A percentile compares a stretch with the other conserved stretches of the same genome.
phyloP scores from a whole-genome alignment of 2,888 invertebrate species.

The Synergus japonicus region DNA sequence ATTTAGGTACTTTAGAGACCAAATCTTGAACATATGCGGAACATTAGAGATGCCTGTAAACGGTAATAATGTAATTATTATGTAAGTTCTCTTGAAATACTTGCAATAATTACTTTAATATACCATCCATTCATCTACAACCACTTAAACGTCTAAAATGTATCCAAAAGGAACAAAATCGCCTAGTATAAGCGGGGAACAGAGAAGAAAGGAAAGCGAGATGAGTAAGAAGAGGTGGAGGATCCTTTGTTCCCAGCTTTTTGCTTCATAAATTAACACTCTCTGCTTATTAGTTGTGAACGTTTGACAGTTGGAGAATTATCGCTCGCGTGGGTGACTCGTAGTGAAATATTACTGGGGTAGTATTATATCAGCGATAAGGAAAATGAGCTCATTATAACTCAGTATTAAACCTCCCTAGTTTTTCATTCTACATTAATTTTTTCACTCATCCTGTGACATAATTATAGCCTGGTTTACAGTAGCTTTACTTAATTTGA shows the following conservation, averaged over 20 bases:
- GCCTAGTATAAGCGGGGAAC: constrained; percentile 40
- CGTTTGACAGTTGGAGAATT: constrained; percentile 45
- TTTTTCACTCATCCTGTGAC: background rate
- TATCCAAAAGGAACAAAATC: constrained; percentile 1
- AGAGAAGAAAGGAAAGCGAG: constrained; percentile 48
- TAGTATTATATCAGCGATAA: constrained; percentile 10
- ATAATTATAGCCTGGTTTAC: too few relatives aligned
- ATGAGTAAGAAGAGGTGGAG: constrained; percentile 35
- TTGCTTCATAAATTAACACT: constrained; percentile 61
- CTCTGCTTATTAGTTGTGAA: constrained; percentile 56
- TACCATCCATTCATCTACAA: constrained; percentile 3
- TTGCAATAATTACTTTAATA: too few relatives aligned
- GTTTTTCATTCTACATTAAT: background rate
- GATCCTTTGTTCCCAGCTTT: constrained; percentile 57
- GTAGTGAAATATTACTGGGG: constrained; percentile 25
- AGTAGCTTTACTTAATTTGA: background rate
- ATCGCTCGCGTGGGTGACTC: constrained; percentile 12
- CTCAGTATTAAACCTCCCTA: background rate
- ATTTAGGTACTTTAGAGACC: background rate
- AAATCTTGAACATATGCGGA: background rate
- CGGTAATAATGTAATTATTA: too few relatives aligned
- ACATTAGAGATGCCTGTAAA: too few relatives aligned
- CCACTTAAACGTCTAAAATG: constrained; percentile 4
- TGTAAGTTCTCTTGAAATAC: too few relatives aligned
- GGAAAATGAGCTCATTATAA: constrained; percentile 13